Evolutionary conservation across 2,888 invertebrate genomes (phyloP), one percentile per base, ranked within the genome.

Genomic region (Agapetus fuscipes): DNA sequence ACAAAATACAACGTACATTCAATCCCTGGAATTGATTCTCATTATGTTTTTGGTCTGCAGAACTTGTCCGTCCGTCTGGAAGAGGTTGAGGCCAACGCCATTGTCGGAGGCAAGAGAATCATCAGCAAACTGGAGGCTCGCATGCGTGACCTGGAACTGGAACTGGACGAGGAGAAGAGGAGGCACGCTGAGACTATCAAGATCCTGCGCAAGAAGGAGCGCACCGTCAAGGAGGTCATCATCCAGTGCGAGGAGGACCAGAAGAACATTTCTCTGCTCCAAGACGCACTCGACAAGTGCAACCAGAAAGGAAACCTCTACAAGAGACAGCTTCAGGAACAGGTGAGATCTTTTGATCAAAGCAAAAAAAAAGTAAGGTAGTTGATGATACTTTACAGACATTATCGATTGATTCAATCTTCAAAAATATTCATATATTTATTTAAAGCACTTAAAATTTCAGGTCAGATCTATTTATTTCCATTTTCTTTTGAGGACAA

Each of bases 151-250:
- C 72, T 94, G 66, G 95, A 96, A 67, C 73, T 91, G 53, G 94
- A 94, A 66, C 68, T 90, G 52, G 95, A 96, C 59, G 95, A 94
- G 66, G 95, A 96, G 71, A 93, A 91, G 76, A 84, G 94, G 62
- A 83, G 94, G 62, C 95, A 96, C 70, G 84, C 91, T 53, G 95
- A 96, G 69, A 93, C 94, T 57, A 89, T 94, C 65, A 94, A 94
- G 77, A 91, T 94, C 64, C 75, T 95, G 60, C 87, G 95, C 70
- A 96, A 96, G 80, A 96, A 96, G 82, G 95, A 96, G 64, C 89
- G 94, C 58, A 81, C 83, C 58, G 83, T 95, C 59, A 95, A 96
- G 76, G 95, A 95, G 67, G 82, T 95, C 50, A 80, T 93, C 71
- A 83, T 94, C 55, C 90, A 91, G 65, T 85, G 88, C 58, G 95